Base-by-base conservation (phyloP, 2,888 invertebrate species). In the Epinotia ramella region DNA sequence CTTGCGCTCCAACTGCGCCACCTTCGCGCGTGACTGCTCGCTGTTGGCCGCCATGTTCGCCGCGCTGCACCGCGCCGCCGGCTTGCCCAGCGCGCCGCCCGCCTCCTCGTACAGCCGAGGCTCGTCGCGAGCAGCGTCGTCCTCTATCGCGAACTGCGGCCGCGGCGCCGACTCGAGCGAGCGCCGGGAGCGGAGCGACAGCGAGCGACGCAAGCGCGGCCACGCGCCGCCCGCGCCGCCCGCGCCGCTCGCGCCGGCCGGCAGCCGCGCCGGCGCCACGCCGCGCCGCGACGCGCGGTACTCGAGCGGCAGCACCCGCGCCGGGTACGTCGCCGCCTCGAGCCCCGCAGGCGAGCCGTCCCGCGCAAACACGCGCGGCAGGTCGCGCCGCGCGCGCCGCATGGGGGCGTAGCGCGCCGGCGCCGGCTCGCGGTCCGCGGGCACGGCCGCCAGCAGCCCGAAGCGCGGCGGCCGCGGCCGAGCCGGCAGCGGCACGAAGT, bases 101-200 rank as follows among this genome's bases (percentile, higher is more conserved):
- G 75, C 77, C 59, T 78, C 78, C 65, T 76, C 75, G 65, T 77
- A 79, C 71, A 78, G 75, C 67, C 78, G 73, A 73, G 80, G 81
- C 73, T 76, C 82, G 77, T 84, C 79, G 65, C 77, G 71, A 71
- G 79, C 82, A 72, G 76, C 72, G 71, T 79, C 81, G 72, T 76
- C 82, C 78, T 85, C 83, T 66, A 83, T 77, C 68, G 86, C 85
- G 80, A 85, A 84, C 78, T 84, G 84, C 49, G 88, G 86, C 65
- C 81, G 81, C 44, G 84, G 83, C 60, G 83, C 82, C 46, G 64
- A 60, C 72, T 78, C 78, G 11, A 11, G 56, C 57, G 57, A 60
- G 56, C 46, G 44, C 33, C 57, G 33, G 60, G 75, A 74, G 46
- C 59, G 76, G 12, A 6, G 81, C 80, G 72, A 79, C 78, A 73